Evolutionary conservation across 2,888 invertebrate species (phyloP), one percentile per base, ranked within the genome.

Genomic region (Dastarcus helophoroides): DNA sequence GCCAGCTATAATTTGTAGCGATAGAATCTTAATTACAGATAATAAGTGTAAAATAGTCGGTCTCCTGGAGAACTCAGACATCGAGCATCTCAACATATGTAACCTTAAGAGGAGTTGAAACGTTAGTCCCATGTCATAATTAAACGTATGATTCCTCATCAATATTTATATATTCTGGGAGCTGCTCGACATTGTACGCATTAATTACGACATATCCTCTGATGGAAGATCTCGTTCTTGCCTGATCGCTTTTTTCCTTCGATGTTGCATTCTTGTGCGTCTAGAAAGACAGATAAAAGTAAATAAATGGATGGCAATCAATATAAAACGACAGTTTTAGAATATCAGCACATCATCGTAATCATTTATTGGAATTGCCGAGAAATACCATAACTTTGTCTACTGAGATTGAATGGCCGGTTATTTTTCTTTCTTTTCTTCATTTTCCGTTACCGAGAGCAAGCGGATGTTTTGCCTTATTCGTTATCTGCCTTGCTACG

Each of bases 11-110:
- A 38, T 38, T 38, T 38, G 35, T 38, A 19, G 33, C 14, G 38
- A 38, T 38, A 38, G 33, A 32, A 38, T 36, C 38, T 38, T 38
- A 38, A 38, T 38, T 36, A 35, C 25, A 5, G 14, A 14, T 36
- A 35, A 32, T 29, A 29, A 27, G 22, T 30, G 31, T 37, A 31
- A 24, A 30, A 29, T 30, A 21, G 30, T 27, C 10, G 8, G 9
- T 27, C 12, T 27, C 6, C 4, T 1, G 5, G 19, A 6, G 6
- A 10, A 16, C 22, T 17, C 22, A 29, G 22, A 29, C 22, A 8
- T 22, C 1, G 14, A 33, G 22, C 37, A 28, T 31, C 37, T 29
- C n/a, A 35, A 35, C 37, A 37, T 25, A 27, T 35, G 35, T 37
- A 33, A n/a, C 33, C 33, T 36, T 33, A 31, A 30, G 36, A 33